These are phyloP conservation scores for Ictalurus furcatus DNA, from an alignment of 2,113 vertebrate species.

Conservation along the genomic window DNA sequence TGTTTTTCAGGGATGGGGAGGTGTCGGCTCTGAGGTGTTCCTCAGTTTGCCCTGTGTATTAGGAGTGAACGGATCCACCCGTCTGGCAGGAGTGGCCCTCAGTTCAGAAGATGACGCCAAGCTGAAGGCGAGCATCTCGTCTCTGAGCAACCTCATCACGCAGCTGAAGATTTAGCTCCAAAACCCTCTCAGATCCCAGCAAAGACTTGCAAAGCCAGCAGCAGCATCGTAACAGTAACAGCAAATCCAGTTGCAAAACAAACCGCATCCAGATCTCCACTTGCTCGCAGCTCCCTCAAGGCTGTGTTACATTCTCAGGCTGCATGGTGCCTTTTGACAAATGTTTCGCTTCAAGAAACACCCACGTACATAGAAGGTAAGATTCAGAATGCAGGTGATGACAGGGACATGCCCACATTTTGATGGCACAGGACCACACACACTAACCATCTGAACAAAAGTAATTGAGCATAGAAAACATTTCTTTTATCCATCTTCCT, in stretches of 20 bases:
- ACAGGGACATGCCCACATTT: not conserved
- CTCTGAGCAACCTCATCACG: constrained; percentile 79
- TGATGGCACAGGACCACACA: not conserved
- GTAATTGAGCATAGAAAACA: not conserved
- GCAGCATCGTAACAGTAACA: not conserved
- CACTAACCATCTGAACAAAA: not conserved
- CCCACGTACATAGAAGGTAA: not conserved
- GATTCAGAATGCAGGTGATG: not conserved
- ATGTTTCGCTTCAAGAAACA: not conserved
- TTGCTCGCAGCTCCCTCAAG: not conserved
- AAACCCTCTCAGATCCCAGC: not conserved
- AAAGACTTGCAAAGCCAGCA: not conserved
- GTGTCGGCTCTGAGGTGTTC: constrained; percentile 86
- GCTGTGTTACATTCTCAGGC: not conserved
- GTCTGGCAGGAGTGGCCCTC: constrained; percentile 72
- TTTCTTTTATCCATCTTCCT: not conserved
- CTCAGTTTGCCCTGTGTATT: constrained; percentile 89
- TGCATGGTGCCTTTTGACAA: constrained; percentile 6
- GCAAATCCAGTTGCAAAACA: not conserved
- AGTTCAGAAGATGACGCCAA: constrained; percentile 74
- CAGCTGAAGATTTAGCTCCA: constrained; percentile 78
- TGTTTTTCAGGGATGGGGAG: constrained; percentile 78
- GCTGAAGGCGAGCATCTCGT: constrained; percentile 76
- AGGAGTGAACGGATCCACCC: constrained; percentile 78
- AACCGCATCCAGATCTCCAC: not conserved